A percentile compares a stretch with the other conserved stretches of the same genome.
phyloP scores from a whole-genome alignment of 35 echinoderm and acorn worm species.

The Heliocidaris erythrogramma region DNA sequence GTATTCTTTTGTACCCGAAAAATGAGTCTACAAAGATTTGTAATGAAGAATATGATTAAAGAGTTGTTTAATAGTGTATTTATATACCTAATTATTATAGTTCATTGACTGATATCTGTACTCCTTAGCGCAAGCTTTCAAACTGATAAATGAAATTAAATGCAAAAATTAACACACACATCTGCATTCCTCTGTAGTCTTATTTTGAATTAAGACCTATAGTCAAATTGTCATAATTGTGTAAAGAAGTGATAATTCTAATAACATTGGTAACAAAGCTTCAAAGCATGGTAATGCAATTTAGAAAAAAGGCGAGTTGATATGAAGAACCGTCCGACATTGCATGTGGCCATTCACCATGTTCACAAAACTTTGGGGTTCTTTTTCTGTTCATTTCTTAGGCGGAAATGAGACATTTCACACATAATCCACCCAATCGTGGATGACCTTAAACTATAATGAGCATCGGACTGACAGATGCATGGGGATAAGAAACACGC shows the following conservation, averaged over 20 bases:
- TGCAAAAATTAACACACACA: background rate
- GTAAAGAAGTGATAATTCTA: background rate
- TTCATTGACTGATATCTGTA: background rate
- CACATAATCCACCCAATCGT: background rate
- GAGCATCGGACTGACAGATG: conserved; percentile 3
- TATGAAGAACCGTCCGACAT: background rate
- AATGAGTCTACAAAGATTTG: background rate
- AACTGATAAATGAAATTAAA: background rate
- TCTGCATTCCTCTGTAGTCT: background rate
- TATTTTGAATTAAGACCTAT: background rate
- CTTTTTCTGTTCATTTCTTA: background rate
- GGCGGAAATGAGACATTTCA: conserved; percentile 33
- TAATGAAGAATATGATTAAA: background rate
- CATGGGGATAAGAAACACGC: background rate
- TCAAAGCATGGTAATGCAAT: background rate
- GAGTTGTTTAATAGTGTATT: background rate
- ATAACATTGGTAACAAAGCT: background rate
- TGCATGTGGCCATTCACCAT: background rate
- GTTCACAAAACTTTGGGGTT: background rate
- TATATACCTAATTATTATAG: background rate
- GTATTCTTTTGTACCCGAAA: background rate
- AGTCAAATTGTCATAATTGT: too few relatives aligned
- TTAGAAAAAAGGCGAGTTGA: background rate
- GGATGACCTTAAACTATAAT: conserved; percentile 21
- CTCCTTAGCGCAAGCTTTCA: background rate